Conservation (phyloP, 2,113 vertebrate species). For the Hemiscyllium ocellatum region DNA sequence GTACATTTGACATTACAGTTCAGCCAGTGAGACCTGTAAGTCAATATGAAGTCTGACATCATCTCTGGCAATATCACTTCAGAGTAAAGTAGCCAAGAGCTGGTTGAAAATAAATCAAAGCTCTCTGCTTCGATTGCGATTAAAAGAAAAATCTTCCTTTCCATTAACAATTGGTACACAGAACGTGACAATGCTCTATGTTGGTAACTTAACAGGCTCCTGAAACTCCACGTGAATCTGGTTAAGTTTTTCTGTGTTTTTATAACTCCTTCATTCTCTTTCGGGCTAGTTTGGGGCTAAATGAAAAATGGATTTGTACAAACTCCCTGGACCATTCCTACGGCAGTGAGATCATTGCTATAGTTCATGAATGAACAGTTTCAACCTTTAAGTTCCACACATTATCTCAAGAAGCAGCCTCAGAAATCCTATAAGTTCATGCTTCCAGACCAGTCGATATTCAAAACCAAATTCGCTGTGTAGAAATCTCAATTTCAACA, state of each 20-base stretch:
- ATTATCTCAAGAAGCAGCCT: not conserved
- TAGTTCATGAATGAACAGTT: not conserved
- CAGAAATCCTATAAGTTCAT: not conserved
- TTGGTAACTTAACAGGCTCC: not conserved
- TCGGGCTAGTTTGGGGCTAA: not conserved
- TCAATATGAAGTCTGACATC: not conserved
- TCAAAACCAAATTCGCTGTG: not conserved
- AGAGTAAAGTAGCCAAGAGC: too few relatives aligned
- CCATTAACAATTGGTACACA: not conserved
- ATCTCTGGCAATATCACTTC: not conserved
- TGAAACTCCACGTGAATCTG: not conserved
- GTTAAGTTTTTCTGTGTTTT: not conserved
- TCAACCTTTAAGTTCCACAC: not conserved
- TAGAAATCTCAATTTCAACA: not conserved
- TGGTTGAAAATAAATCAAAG: not conserved
- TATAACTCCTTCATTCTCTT: too few relatives aligned
- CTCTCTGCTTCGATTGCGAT: not conserved
- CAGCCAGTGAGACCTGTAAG: not conserved
- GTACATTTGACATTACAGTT: not conserved
- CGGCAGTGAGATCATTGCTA: too few relatives aligned
- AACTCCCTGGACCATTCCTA: not conserved
- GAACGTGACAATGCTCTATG: not conserved
- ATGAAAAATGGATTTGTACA: not conserved
- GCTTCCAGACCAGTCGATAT: not conserved
- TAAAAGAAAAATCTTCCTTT: not conserved